Conservation (phyloP, 2,888 invertebrate species). For the Phortica okadai region DNA sequence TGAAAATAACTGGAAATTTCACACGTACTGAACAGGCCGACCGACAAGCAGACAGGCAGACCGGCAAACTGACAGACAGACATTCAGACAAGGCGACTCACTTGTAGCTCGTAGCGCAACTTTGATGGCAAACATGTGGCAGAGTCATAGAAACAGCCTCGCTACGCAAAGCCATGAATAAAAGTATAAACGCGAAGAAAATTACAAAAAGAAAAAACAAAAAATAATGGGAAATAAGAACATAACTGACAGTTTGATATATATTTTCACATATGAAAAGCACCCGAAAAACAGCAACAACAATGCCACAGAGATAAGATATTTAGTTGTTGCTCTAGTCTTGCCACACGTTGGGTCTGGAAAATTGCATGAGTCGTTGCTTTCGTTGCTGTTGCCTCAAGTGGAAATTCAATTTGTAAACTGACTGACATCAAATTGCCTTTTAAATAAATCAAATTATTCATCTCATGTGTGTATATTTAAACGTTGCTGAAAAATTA, state of each 20-base stretch:
- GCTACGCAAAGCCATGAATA: conserved; percentile 22
- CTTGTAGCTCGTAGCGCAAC: neutral
- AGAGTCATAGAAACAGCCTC: neutral
- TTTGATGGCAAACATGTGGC: conserved; percentile 44
- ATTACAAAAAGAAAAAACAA: neutral
- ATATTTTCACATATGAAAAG: conserved; percentile 19
- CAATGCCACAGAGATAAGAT: neutral
- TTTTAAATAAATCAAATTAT: conserved; percentile 47
- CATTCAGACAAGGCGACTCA: neutral
- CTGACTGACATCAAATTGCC: conserved; percentile 45
- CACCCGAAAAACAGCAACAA: neutral
- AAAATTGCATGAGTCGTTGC: conserved; percentile 8
- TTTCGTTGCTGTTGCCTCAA: conserved; percentile 10
- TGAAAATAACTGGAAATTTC: conserved; percentile 21
- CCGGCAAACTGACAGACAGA: neutral
- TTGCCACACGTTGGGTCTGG: conserved; percentile 7
- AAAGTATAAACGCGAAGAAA: conserved; percentile 23
- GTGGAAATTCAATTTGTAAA: conserved; percentile 33
- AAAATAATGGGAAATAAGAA: conserved; percentile 13
- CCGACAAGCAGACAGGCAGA: neutral
- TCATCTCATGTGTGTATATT: neutral
- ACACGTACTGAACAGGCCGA: conserved; percentile 30
- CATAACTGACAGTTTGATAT: conserved; percentile 26
- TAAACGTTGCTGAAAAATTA: conserved; percentile 1
- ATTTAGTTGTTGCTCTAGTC: neutral